These are phyloP conservation scores for Symphodus melops DNA, from an alignment of 2,113 vertebrate genomes.

Conservation along the genomic window DNA sequence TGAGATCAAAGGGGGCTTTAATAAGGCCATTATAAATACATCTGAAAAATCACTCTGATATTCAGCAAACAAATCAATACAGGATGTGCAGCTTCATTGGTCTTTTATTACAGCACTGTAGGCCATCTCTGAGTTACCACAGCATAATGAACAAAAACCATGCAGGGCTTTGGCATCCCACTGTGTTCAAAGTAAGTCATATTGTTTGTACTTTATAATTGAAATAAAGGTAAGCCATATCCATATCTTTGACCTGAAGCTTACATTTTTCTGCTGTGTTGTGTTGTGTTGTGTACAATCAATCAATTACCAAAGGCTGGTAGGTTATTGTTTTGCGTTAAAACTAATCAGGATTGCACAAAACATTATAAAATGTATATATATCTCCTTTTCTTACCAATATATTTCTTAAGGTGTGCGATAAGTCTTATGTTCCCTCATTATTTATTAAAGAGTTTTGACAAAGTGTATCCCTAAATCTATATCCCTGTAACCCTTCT, in stretches of 20 bases:
- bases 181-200: constrained; percentile 84
- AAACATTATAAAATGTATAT: constrained; percentile 14
- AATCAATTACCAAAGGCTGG: constrained; percentile 41
- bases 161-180: constrained; percentile 71
- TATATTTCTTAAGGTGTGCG: constrained; percentile 43
- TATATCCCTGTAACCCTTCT: constrained; percentile 51
- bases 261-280: constrained; percentile 53
- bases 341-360: not conserved
- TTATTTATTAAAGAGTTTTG: constrained; percentile 75
- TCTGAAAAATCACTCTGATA: constrained; percentile 84
- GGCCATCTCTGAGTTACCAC: constrained; percentile 67
- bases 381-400: constrained; percentile 13
- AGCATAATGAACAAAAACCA: constrained; percentile 79
- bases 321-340: constrained; percentile 19
- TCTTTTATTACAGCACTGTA: constrained; percentile 77
- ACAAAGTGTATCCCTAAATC: constrained; percentile 63
- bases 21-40: constrained; percentile 87
- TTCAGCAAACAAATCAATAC: constrained; percentile 88
- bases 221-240: constrained; percentile 82
- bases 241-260: constrained; percentile 72
- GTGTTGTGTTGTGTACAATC: constrained; percentile 34
- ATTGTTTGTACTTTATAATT: constrained; percentile 78
- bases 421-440: constrained; percentile 55
- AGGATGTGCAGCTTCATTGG: constrained; percentile 82
- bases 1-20: constrained; percentile 84